Evolutionary conservation across 2,888 invertebrate genomes (phyloP), one percentile per base, ranked within the genome.

Genomic region (Campoplex nolae): DNA sequence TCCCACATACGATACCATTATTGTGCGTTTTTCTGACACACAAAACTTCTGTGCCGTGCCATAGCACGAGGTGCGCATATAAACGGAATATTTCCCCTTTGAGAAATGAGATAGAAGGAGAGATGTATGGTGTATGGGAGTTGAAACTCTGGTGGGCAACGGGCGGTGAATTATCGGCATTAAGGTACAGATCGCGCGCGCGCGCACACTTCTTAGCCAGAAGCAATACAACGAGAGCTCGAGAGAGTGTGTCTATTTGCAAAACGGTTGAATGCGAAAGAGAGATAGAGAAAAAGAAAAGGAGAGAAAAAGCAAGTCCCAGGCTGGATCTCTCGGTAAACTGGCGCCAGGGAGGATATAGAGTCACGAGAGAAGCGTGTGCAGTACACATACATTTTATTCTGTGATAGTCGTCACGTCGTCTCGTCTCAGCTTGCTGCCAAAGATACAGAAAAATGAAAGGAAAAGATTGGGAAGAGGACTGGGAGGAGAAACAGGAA

Each of bases 291-390:
- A n/a, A 13, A 45, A 8, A 32, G 71, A 13, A 48, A 11, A 28
- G n/a, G 23, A 45, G 62, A 35, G 71, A 28, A 35, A 58, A 32
- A 62, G 42, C 23, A 13, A 62, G 48, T 62, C 48, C 13, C 28
- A 58, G 75, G 71, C 71, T 45, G 51, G 73, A 71, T 78, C 81
- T 85, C 74, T 82, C 78, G 68, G 68, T 62, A 73, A 70, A 82
- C 84, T 88, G 88, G 88, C 88, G 88, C 88, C 88, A 88, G 82
- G 35, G 84, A 86, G 86, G 83, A 83, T 83, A 83, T 51, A 73
- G 62, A 73, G 78, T 83, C 86, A 38, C 84, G 62, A 85, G 85
- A 73, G 73, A 58, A 80, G 86, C 79, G 74, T 83, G 80, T 83
- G 80, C 62, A 42, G 38, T 78, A 54, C 65, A 65, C 54, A 32